Percentiles rank a stretch among this genome's conserved stretches.
Evolutionary conservation across 37 sponge, comb jelly and placozoan species (phyloP).

Genomic region (Oscarella lobularis): DNA sequence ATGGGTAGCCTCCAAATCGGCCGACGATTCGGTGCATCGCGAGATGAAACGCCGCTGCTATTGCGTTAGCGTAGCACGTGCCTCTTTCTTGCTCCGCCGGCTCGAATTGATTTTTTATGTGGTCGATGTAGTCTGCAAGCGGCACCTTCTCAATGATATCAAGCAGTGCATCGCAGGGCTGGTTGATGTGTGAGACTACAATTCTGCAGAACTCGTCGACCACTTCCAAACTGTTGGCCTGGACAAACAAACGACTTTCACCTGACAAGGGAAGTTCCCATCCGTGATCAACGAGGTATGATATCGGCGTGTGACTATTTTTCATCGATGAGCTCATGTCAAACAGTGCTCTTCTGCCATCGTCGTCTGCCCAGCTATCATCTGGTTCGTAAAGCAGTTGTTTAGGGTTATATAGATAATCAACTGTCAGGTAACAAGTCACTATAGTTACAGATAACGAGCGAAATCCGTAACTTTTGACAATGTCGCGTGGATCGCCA

Average conservation of each 20-base stretch:
- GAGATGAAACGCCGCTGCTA: conserved; percentile 36
- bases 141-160: conserved; percentile 10
- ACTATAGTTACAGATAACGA: conserved; percentile 19
- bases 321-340: conserved; percentile 19
- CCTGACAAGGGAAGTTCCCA: conserved; percentile 32
- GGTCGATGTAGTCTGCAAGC: conserved; percentile 24
- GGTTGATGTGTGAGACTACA: conserved; percentile 11
- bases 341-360: conserved; percentile 13
- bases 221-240: conserved; percentile 36
- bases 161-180: not conserved
- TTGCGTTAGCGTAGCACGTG: conserved; percentile 37
- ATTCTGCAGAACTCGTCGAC: conserved; percentile 26
- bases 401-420: conserved; percentile 10
- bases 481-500: conserved; percentile 25
- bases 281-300: conserved; percentile 15
- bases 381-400: conserved; percentile 2
- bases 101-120: conserved; percentile 14
- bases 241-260: conserved; percentile 38
- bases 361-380: not conserved
- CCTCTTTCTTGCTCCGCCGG: conserved; percentile 9
- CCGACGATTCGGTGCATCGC: conserved; percentile 42
- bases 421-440: conserved; percentile 18
- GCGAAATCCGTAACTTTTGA: no score
- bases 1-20: conserved; percentile 24
- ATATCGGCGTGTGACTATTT: conserved; percentile 14